Conservation (phyloP, 2,888 invertebrate genomes). For the Tipula confusa region DNA sequence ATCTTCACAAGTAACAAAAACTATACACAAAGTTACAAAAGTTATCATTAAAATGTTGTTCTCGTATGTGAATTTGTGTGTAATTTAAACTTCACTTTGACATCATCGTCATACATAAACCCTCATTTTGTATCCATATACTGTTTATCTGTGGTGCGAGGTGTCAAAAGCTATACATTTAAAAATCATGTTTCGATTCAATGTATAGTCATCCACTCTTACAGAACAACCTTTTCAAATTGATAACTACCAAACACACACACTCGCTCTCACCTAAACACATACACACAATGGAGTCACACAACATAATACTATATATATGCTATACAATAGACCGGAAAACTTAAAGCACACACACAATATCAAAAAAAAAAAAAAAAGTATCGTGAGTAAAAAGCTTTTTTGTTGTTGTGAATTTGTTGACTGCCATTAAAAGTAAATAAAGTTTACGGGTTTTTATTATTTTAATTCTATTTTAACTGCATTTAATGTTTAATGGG, state of each 20-base stretch:
- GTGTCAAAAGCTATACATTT: not conserved
- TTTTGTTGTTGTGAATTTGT: not conserved
- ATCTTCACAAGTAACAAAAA: not conserved
- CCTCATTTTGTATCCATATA: not conserved
- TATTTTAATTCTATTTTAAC: slow-evolving; percentile 20
- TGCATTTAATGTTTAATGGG: slow-evolving; percentile 20
- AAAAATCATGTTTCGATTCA: not conserved
- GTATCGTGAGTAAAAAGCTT: not conserved
- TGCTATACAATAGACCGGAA: not conserved
- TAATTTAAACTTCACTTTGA: not conserved
- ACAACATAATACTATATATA: not conserved
- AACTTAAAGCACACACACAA: not conserved
- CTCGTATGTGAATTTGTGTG: not conserved
- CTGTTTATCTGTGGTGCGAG: not conserved
- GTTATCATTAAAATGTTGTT: not conserved
- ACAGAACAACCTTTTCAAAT: not conserved
- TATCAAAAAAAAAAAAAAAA: not conserved
- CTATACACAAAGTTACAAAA: not conserved
- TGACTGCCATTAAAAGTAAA: not conserved
- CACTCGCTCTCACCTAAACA: too few relatives aligned
- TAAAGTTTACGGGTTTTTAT: slow-evolving; percentile 15
- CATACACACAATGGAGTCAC: not conserved
- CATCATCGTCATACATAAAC: not conserved
- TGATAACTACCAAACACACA: not conserved
- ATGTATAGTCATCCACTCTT: not conserved